These are phyloP conservation scores for Nymphalis c-album DNA, from an alignment of 2,888 invertebrate genomes.

Conservation along the genomic window DNA sequence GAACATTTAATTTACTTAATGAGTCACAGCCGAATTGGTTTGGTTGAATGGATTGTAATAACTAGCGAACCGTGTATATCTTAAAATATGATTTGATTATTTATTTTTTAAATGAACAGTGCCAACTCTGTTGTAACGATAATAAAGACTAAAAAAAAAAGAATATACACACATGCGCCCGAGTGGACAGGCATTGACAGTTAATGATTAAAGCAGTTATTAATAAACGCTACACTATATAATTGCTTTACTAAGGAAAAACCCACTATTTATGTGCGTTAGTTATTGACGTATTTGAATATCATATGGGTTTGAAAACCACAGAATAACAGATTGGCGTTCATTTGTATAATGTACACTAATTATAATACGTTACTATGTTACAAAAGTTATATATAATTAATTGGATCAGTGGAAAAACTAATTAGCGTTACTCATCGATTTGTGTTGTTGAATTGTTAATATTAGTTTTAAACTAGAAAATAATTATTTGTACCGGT, in stretches of 20 bases:
- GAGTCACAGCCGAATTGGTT: conserved; percentile 27
- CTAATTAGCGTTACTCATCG: too few relatives aligned
- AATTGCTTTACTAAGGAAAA: conserved; percentile 27
- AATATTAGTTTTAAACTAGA: too few relatives aligned
- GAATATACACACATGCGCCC: background rate
- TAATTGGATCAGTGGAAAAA: too few relatives aligned
- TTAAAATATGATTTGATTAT: conserved; percentile 23
- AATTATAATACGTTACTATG: too few relatives aligned
- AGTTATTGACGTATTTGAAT: conserved; percentile 16
- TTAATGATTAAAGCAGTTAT: conserved; percentile 22
- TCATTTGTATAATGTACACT: too few relatives aligned
- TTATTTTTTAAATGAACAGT: background rate
- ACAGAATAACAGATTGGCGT: too few relatives aligned
- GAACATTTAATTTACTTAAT: conserved; percentile 30
- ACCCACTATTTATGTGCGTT: conserved; percentile 16
- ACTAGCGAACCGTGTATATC: conserved; percentile 33
- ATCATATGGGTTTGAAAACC: background rate
- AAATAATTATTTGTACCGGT: too few relatives aligned
- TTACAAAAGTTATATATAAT: too few relatives aligned
- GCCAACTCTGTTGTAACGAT: background rate
- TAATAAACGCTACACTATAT: conserved; percentile 16
- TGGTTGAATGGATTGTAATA: conserved; percentile 27
- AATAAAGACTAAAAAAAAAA: background rate
- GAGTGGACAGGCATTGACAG: conserved; percentile 2
- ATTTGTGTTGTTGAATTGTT: too few relatives aligned